Evolutionary conservation across 2,888 invertebrate genomes (phyloP).

Genomic region (Clitarchus hookeri): DNA sequence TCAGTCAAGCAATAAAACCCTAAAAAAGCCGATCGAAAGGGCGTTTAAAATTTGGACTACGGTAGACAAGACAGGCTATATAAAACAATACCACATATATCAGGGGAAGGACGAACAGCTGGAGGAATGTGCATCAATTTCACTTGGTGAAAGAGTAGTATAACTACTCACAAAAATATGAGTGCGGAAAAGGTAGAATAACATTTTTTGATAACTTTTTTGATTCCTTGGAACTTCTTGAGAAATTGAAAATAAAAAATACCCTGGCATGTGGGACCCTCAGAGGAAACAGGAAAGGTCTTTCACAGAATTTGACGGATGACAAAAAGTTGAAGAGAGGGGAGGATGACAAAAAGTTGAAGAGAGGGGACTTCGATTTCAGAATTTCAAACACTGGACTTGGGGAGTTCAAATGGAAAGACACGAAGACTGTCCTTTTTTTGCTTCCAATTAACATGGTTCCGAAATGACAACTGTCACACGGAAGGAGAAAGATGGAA

Average conservation of each 20-base stretch:
- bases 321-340: background rate
- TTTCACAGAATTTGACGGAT: background rate
- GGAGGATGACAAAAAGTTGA: background rate
- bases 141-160: background rate
- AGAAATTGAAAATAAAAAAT: background rate
- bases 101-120: slow-evolving; percentile 15
- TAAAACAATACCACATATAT: slow-evolving; percentile 17
- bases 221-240: background rate
- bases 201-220: background rate
- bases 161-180: background rate
- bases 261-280: background rate
- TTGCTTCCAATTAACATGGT: slow-evolving; percentile 44
- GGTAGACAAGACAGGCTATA: background rate
- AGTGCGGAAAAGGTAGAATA: background rate
- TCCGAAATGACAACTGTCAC: slow-evolving; percentile 28
- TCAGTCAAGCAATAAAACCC: too few species aligned
- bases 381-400: slow-evolving; percentile 34
- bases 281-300: background rate
- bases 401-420: slow-evolving; percentile 40
- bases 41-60: too few species aligned
- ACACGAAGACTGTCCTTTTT: slow-evolving; percentile 39
- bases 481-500: slow-evolving; percentile 31
- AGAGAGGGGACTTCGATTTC: slow-evolving; percentile 11
- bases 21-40: too few species aligned
- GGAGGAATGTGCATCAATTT: background rate